phyloP scores from a whole-genome alignment of 2,888 invertebrate species.

The Athripsodes cinereus region DNA sequence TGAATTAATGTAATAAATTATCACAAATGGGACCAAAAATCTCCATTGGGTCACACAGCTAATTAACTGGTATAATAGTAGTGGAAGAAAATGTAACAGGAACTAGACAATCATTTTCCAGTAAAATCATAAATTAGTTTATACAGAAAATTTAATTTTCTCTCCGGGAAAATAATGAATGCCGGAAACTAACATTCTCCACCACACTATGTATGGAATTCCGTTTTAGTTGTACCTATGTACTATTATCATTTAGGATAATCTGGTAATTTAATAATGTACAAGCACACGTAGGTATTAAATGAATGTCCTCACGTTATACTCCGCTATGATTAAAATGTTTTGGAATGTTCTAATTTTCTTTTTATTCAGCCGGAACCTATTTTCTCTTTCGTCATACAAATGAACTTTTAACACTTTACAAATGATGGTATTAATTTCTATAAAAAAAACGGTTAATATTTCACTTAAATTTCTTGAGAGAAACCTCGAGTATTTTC shows the following conservation, averaged over 20 bases:
- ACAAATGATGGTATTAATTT: too few relatives aligned
- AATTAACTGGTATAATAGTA: neutral
- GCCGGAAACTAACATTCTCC: constrained; percentile 4
- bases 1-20: neutral
- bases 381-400: too few relatives aligned
- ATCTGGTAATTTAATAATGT: constrained; percentile 4
- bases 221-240: too few relatives aligned
- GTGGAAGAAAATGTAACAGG: neutral
- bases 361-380: neutral
- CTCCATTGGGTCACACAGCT: neutral
- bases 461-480: too few relatives aligned
- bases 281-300: too few relatives aligned
- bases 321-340: too few relatives aligned
- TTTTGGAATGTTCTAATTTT: too few relatives aligned
- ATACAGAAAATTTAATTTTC: constrained; percentile 9
- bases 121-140: constrained; percentile 11
- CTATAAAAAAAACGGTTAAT: too few relatives aligned
- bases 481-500: too few relatives aligned
- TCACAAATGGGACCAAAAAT: neutral
- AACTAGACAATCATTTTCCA: constrained; percentile 10
- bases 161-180: neutral
- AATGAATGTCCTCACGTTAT: too few relatives aligned
- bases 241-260: constrained; percentile 5
- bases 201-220: neutral
- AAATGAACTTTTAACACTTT: too few relatives aligned